Percentiles rank a stretch among this genome's conserved stretches.
Evolutionary conservation across 1,140 invertebrate genomes (phyloP).

Genomic region (Condylostylus longicornis): DNA sequence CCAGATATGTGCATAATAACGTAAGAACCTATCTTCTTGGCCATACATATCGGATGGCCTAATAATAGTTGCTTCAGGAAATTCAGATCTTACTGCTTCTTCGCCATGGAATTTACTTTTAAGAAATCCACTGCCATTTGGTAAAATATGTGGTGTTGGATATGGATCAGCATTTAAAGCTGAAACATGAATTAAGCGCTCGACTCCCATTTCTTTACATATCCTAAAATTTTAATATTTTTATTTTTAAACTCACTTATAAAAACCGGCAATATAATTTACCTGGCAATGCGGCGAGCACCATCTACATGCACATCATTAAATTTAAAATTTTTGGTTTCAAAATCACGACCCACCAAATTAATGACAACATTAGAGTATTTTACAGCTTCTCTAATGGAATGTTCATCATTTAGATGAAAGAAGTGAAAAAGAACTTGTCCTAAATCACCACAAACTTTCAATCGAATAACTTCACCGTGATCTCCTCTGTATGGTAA

Average conservation of each 20-base stretch:
- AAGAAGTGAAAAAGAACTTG: conserved; percentile 87
- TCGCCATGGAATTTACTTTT: conserved; percentile 71
- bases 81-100: conserved; percentile 76
- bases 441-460: conserved; percentile 84
- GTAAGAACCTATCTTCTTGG: conserved; percentile 70
- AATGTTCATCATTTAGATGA: conserved; percentile 74
- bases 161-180: conserved; percentile 52
- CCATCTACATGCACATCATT: conserved; percentile 67
- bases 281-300: conserved; percentile 53
- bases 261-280: background rate
- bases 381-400: conserved; percentile 70
- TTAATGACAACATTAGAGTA: conserved; percentile 98
- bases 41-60: conserved; percentile 85
- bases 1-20: conserved; percentile 42
- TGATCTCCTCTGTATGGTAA: conserved; percentile 81
- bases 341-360: conserved; percentile 78
- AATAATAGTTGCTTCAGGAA: conserved; percentile 89
- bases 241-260: no score
- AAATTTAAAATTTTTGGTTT: conserved; percentile 78
- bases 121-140: conserved; percentile 51
- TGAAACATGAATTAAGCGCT: conserved; percentile 74
- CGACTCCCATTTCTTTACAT: conserved; percentile 57
- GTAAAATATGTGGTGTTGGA: conserved; percentile 45
- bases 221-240: conserved; percentile 46
- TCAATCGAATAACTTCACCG: conserved; percentile 59